These are phyloP conservation scores for Prionailurus bengalensis DNA, from an alignment of 2,113 vertebrate genomes.

Conservation along the genomic window DNA sequence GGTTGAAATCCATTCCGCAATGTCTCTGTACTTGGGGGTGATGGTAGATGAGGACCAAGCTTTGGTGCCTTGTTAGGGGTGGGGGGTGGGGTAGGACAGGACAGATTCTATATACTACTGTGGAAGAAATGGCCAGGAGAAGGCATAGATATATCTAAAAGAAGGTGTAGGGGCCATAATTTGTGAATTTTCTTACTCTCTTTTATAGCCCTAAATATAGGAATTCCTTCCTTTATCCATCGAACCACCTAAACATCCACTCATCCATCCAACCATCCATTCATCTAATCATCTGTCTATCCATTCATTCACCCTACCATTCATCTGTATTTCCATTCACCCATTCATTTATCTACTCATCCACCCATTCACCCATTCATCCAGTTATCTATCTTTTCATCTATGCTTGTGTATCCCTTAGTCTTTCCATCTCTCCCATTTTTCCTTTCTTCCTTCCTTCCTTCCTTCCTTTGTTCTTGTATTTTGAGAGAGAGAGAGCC, in stretches of 20 bases:
- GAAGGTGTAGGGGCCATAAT: background rate
- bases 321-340: background rate
- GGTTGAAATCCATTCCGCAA: background rate
- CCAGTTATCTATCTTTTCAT: background rate
- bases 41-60: background rate
- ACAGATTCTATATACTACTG: background rate
- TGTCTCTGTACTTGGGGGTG: background rate
- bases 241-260: constrained; percentile 4
- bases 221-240: constrained; percentile 10
- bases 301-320: background rate
- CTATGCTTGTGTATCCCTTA: background rate
- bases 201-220: constrained; percentile 39
- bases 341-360: background rate
- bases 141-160: constrained; percentile 21
- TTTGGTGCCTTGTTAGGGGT: background rate
- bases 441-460: too few species aligned
- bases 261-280: background rate
- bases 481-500: too few species aligned
- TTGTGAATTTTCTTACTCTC: constrained; percentile 34
- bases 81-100: background rate
- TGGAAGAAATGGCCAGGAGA: constrained; percentile 37
- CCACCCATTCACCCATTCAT: background rate
- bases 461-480: too few species aligned
- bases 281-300: background rate
- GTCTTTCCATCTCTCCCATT: background rate